These are phyloP conservation scores for Botrylloides violaceus DNA, from an alignment of 23 tunicate genomes.

Conservation along the genomic window DNA sequence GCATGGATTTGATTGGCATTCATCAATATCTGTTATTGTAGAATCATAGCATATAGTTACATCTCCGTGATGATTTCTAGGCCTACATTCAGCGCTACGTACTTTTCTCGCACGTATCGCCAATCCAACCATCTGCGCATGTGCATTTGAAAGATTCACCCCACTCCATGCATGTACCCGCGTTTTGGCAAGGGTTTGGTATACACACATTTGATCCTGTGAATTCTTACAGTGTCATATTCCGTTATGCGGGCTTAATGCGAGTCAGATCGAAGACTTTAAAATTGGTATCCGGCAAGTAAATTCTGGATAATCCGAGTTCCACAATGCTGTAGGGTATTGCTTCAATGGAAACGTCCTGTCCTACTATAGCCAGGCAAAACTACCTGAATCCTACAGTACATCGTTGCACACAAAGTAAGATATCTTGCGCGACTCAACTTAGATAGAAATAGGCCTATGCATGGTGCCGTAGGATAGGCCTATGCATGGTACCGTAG, in stretches of 20 bases:
- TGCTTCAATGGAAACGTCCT: neutral
- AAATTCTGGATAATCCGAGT: neutral
- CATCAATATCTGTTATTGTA: slow-evolving; percentile 72
- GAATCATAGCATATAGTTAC: neutral
- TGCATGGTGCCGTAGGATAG: no score
- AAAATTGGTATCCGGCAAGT: no score
- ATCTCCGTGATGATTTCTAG: neutral
- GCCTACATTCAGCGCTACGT: no score
- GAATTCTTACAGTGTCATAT: no score
- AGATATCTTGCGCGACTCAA: no score
- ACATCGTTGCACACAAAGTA: no score
- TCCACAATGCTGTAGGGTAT: neutral
- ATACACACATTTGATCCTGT: slow-evolving; percentile 69
- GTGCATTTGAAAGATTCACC: slow-evolving; percentile 60
- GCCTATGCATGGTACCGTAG: no score
- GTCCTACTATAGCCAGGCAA: neutral
- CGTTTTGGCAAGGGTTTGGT: slow-evolving; percentile 94
- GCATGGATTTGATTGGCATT: slow-evolving; percentile 91
- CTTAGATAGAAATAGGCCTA: no score
- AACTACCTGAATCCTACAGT: no score
- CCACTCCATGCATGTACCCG: slow-evolving; percentile 66
- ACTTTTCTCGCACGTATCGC: slow-evolving; percentile 56
- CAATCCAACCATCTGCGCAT: slow-evolving; percentile 63
- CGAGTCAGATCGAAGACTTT: no score
- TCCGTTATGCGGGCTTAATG: no score